Conservation (phyloP, 2,888 invertebrate genomes). For the Lasius fuliginosus region DNA sequence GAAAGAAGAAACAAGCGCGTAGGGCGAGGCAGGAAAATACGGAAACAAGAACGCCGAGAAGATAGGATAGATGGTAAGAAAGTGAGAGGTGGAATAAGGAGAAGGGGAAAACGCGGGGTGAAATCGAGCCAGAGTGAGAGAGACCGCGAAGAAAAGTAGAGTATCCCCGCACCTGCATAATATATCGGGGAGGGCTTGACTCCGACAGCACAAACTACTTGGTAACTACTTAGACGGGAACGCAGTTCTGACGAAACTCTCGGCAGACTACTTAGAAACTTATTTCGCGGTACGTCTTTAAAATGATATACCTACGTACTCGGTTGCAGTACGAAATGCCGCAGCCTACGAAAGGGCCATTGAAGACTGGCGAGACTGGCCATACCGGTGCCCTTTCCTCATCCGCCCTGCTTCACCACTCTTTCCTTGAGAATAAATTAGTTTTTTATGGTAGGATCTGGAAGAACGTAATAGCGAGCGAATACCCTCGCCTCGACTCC, state of each 20-base stretch:
- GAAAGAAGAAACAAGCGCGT: conserved; percentile 41
- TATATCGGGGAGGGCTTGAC: conserved; percentile 80
- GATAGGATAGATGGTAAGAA: conserved; percentile 27
- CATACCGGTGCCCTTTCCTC: conserved; percentile 64
- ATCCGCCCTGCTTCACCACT: conserved; percentile 58
- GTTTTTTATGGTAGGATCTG: conserved; percentile 77
- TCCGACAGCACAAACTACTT: conserved; percentile 82
- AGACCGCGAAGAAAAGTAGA: conserved; percentile 56
- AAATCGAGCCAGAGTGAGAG: conserved; percentile 19
- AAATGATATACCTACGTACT: conserved; percentile 81
- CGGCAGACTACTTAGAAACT: conserved; percentile 84
- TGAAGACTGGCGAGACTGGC: conserved; percentile 62
- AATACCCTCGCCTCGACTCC: conserved; percentile 63
- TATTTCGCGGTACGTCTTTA: conserved; percentile 84
- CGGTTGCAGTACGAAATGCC: conserved; percentile 49
- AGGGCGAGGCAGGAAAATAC: conserved; percentile 41
- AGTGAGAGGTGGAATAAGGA: conserved; percentile 8
- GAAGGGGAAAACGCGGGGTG: neutral
- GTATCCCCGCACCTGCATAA: conserved; percentile 76
- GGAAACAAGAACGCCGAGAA: conserved; percentile 40
- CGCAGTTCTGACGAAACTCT: conserved; percentile 82
- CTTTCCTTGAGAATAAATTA: conserved; percentile 76
- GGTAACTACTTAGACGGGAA: conserved; percentile 82
- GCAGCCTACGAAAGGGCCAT: conserved; percentile 60
- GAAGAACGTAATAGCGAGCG: conserved; percentile 64